Conservation (phyloP, 2,888 invertebrate species). For the Carpatolechia fugitivella region DNA sequence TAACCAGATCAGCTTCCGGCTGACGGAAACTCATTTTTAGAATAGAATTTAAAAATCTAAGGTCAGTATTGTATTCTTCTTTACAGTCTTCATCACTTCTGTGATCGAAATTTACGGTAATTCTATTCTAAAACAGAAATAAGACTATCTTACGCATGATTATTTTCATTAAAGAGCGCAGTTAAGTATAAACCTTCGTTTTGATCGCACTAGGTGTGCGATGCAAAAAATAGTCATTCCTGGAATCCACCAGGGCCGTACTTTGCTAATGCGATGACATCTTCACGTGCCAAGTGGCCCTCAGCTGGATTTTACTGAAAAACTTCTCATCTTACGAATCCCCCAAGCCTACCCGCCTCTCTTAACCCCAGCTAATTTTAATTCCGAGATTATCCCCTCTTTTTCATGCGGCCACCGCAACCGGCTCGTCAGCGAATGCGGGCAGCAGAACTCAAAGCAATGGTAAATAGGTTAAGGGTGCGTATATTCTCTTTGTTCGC, state of each 20-base stretch:
- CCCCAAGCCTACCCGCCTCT: not conserved
- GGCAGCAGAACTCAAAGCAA: not conserved
- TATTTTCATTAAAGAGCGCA: no score
- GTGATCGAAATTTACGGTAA: no score
- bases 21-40: no score
- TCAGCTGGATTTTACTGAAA: not conserved
- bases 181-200: no score
- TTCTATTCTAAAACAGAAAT: no score
- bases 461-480: not conserved
- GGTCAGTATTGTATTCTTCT: no score
- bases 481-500: not conserved
- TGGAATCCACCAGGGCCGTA: no score
- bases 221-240: no score
- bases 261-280: not conserved
- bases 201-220: no score
- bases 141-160: not conserved
- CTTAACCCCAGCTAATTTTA: conserved; percentile 20
- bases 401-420: conserved; percentile 23
- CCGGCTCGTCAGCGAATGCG: conserved; percentile 21
- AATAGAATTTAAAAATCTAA: no score
- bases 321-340: not conserved
- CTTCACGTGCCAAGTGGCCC: not conserved
- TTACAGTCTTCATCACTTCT: no score
- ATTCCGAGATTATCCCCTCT: conserved; percentile 42
- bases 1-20: no score